Evolutionary conservation across 2,888 invertebrate genomes (phyloP).

Genomic region (Cremastinae sp.): DNA sequence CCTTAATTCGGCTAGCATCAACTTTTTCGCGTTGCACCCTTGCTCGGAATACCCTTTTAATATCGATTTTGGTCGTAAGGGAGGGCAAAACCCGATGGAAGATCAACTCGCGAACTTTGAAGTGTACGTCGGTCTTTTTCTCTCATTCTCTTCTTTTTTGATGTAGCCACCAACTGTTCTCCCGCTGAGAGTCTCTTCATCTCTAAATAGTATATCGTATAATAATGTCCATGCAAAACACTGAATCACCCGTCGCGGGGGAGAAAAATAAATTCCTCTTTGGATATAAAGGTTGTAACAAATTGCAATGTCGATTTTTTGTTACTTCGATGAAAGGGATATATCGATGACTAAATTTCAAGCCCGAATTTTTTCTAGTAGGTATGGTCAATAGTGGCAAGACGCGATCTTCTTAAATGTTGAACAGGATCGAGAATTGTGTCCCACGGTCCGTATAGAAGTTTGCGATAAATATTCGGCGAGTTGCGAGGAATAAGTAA

Average conservation of each 20-base stretch:
- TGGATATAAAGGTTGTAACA: conserved; percentile 14
- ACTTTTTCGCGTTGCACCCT: conserved; percentile 78
- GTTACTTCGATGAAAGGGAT: neutral
- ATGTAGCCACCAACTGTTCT: conserved; percentile 80
- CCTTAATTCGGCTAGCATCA: conserved; percentile 80
- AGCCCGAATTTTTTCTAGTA: too few relatives aligned
- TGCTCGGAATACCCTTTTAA: conserved; percentile 65
- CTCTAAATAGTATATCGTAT: conserved; percentile 15
- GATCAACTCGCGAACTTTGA: conserved; percentile 74
- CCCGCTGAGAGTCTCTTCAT: conserved; percentile 56
- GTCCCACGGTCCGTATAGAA: neutral
- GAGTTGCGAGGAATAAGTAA: neutral
- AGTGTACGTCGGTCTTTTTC: conserved; percentile 71
- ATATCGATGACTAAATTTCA: too few relatives aligned
- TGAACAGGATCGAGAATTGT: too few relatives aligned
- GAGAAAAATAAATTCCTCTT: conserved; percentile 24
- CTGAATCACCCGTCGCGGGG: conserved; percentile 78
- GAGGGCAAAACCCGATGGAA: conserved; percentile 29
- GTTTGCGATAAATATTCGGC: too few relatives aligned
- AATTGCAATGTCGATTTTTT: conserved; percentile 31
- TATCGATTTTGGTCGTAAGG: conserved; percentile 4
- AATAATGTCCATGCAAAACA: conserved; percentile 73
- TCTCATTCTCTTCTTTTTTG: conserved; percentile 70
- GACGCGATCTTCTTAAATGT: too few relatives aligned
- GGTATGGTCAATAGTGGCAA: too few relatives aligned